These are phyloP conservation scores for Actenoides lindsayi DNA, from an alignment of 2,113 vertebrate genomes.

Conservation along the genomic window DNA sequence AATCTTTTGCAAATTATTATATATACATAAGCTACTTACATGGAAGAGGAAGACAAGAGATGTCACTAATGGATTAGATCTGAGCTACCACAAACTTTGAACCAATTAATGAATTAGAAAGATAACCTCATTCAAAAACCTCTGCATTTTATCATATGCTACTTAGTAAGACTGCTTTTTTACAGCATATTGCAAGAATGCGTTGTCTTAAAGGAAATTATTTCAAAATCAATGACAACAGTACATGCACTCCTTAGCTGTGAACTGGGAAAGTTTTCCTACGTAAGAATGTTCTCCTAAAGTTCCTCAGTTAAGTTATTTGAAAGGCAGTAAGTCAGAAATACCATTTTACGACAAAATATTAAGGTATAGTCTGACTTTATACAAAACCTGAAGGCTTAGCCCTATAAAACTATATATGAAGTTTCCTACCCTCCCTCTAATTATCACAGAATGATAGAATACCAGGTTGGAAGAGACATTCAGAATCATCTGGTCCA, in stretches of 20 bases:
- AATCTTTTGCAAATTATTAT: not conserved
- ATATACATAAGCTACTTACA: not conserved
- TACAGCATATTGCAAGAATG: not conserved
- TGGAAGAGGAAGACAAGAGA: not conserved
- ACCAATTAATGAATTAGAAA: not conserved
- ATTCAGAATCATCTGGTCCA: not conserved
- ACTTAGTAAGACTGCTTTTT: not conserved
- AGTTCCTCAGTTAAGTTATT: not conserved
- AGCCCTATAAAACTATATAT: not conserved
- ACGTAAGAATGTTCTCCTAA: not conserved
- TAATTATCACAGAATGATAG: not conserved
- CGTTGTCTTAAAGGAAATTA: not conserved
- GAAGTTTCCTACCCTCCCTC: not conserved
- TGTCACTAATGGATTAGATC: not conserved
- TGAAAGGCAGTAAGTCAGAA: not conserved
- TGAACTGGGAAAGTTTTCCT: not conserved
- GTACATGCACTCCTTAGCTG: not conserved
- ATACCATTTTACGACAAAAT: not conserved
- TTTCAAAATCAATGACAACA: not conserved
- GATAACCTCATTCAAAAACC: not conserved
- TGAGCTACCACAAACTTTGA: not conserved
- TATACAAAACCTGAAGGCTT: not conserved
- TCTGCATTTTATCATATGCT: not conserved
- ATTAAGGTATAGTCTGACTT: not conserved
- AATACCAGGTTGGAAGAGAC: not conserved